Conservation (phyloP, 1,140 invertebrate genomes). For the Monochamus saltuarius region DNA sequence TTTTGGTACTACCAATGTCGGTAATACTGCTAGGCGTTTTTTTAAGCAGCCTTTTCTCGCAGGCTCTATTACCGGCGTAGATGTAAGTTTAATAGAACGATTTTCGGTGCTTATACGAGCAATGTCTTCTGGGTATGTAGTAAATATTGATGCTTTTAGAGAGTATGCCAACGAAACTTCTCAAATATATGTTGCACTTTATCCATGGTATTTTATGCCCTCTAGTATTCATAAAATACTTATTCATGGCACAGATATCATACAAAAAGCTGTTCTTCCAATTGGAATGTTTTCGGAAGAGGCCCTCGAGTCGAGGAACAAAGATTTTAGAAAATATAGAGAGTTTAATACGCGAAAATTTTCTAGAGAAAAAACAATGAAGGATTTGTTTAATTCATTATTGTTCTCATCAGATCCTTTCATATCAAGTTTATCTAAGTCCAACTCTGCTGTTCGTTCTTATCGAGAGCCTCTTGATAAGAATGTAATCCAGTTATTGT, state of each 20-base stretch:
- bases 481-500: no score
- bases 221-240: conserved; percentile 43
- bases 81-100: conserved; percentile 39
- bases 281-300: conserved; percentile 49
- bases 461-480: no score
- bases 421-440: conserved; percentile 11
- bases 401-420: conserved; percentile 17
- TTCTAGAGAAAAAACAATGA: conserved; percentile 15
- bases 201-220: conserved; percentile 44
- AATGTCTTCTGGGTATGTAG: conserved; percentile 35
- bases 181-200: conserved; percentile 37
- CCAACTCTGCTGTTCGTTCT: no score
- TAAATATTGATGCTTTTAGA: conserved; percentile 30
- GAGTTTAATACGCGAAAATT: conserved; percentile 12
- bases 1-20: conserved; percentile 48
- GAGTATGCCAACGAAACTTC: conserved; percentile 32
- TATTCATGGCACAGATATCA: conserved; percentile 40
- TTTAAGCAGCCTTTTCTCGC: conserved; percentile 41
- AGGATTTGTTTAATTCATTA: conserved; percentile 9
- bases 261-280: conserved; percentile 39
- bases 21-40: conserved; percentile 50
- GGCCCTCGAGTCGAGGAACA: conserved; percentile 45
- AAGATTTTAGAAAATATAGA: conserved; percentile 37
- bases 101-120: conserved; percentile 38
- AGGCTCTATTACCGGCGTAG: conserved; percentile 41